Conservation (phyloP, 2,113 vertebrate genomes). For the Vidua macroura region DNA sequence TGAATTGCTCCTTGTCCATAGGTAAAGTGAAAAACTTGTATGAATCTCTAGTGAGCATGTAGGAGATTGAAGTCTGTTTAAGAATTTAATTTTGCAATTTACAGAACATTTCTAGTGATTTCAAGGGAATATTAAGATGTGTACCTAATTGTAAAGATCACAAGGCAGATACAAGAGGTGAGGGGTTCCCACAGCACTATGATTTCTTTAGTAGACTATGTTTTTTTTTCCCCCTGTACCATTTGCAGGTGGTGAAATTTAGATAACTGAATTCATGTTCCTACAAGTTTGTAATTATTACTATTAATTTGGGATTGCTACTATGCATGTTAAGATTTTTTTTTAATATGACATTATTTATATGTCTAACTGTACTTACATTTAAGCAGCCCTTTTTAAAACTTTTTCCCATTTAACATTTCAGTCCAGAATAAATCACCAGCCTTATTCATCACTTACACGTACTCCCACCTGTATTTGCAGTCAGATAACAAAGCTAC, state of each 20-base stretch:
- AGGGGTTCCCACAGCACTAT: neutral
- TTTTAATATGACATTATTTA: neutral
- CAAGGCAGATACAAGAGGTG: neutral
- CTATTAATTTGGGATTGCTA: neutral
- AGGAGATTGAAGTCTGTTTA: neutral
- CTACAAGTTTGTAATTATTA: neutral
- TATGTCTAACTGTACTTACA: neutral
- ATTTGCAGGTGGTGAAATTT: neutral
- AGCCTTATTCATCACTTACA: neutral
- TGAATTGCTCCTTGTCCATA: neutral
- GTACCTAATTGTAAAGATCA: neutral
- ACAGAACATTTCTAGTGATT: neutral
- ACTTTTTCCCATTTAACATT: neutral
- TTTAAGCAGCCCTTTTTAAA: neutral
- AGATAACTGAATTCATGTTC: neutral
- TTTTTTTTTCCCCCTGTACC: neutral
- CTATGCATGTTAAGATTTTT: neutral
- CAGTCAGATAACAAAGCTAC: constrained; percentile 1
- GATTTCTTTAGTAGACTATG: neutral
- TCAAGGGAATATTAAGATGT: neutral
- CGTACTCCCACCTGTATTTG: neutral
- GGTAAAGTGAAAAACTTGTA: neutral
- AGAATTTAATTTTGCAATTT: constrained; percentile 17
- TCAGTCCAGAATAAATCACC: neutral
- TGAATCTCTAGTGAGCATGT: neutral